Conservation (phyloP, 2,797 vertebrate genomes). For the Onychomys torridus region DNA sequence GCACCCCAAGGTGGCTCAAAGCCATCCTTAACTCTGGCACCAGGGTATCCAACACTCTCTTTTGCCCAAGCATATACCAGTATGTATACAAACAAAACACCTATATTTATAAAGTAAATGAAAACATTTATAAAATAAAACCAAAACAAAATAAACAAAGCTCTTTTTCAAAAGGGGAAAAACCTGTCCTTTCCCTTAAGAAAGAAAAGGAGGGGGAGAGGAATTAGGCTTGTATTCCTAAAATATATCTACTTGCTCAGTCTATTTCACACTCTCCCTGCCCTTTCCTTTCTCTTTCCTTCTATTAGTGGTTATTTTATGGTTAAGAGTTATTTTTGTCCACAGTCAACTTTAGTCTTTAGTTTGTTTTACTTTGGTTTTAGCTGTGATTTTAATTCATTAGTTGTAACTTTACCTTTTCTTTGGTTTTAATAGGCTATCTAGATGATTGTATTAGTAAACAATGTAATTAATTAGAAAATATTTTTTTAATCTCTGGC, state of each 20-base stretch:
- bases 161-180: neutral
- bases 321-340: neutral
- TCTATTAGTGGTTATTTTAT: neutral
- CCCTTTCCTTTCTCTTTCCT: neutral
- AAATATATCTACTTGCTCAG: neutral
- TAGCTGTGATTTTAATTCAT: neutral
- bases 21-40: too few relatives aligned
- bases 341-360: neutral
- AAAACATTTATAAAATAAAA: neutral
- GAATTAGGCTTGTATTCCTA: neutral
- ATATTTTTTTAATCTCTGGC: conserved; percentile 13
- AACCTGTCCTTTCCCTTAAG: neutral
- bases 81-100: neutral
- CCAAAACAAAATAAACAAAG: neutral
- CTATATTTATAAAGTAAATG: neutral
- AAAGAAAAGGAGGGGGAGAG: neutral
- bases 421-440: conserved; percentile 26
- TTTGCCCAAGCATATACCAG: too few relatives aligned
- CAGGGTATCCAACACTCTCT: too few relatives aligned
- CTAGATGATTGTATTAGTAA: conserved; percentile 26
- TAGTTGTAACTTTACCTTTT: neutral
- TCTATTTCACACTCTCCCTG: neutral
- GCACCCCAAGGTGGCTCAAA: too few relatives aligned
- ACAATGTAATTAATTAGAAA: neutral
- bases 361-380: neutral